Conservation (phyloP, 2,888 invertebrate genomes). For the Autographa gamma region DNA sequence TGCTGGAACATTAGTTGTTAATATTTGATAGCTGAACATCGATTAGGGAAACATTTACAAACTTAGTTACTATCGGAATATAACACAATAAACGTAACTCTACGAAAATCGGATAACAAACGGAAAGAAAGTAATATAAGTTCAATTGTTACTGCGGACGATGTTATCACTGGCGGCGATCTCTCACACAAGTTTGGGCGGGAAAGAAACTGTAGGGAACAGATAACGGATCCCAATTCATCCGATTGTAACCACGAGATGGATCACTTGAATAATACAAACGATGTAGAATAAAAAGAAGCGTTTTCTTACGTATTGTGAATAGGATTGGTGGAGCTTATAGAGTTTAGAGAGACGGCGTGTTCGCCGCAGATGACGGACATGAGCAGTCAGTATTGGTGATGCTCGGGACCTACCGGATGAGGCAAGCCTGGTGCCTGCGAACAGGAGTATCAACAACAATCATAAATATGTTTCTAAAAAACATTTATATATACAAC, state of each 20-base stretch:
- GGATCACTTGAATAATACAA: not conserved
- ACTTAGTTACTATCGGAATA: not conserved
- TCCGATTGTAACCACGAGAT: not conserved
- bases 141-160: not conserved
- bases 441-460: too few relatives aligned
- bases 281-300: not conserved
- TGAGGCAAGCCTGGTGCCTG: too few relatives aligned
- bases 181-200: not conserved
- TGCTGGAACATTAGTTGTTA: not conserved
- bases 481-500: too few relatives aligned
- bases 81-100: not conserved
- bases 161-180: not conserved
- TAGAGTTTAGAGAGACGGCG: too few relatives aligned
- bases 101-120: not conserved
- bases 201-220: not conserved
- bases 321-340: too few relatives aligned
- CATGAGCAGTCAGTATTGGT: too few relatives aligned
- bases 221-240: conserved; percentile 1
- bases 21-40: not conserved
- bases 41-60: not conserved
- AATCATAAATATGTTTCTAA: too few relatives aligned
- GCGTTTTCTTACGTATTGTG: not conserved
- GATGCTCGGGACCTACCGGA: too few relatives aligned
- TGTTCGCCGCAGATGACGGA: too few relatives aligned
- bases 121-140: not conserved